Evolutionary conservation across 2,113 vertebrate genomes (phyloP).

Genomic region (Cygnus atratus): DNA sequence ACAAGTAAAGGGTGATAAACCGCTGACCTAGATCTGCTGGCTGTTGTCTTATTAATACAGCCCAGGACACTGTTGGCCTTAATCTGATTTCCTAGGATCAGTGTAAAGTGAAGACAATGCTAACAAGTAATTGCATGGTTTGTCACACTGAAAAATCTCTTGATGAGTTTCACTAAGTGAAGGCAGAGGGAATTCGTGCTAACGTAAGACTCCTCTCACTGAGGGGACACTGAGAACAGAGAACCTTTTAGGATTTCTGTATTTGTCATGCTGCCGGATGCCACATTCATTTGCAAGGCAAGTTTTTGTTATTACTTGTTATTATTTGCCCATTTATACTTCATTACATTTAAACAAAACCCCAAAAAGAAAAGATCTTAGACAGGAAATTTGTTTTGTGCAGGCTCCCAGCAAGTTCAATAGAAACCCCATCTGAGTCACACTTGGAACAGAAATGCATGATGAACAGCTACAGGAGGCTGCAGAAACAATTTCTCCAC

Average conservation of each 20-base stretch:
- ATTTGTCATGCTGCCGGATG: neutral
- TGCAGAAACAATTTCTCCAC: neutral
- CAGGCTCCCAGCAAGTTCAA: conserved; percentile 17
- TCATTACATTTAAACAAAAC: conserved; percentile 54
- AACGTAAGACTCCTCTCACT: neutral
- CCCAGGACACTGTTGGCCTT: neutral
- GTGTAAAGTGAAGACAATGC: fast-evolving
- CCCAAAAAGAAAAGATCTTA: conserved; percentile 18
- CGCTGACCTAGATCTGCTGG: neutral
- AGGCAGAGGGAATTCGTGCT: neutral
- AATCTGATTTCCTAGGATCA: neutral
- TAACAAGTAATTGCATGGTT: neutral
- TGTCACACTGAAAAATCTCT: neutral
- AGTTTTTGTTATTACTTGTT: neutral
- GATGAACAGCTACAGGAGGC: conserved; percentile 9
- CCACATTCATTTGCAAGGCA: neutral
- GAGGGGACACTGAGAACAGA: fast-evolving
- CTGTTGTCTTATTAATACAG: neutral
- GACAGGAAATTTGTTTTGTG: conserved; percentile 45
- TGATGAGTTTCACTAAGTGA: neutral
- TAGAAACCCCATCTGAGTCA: conserved; percentile 43
- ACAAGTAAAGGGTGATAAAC: neutral
- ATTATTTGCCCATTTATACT: conserved; percentile 34
- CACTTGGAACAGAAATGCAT: neutral
- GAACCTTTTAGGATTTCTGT: neutral